Evolutionary conservation across 2,113 vertebrate species (phyloP).

Genomic region (Chroicocephalus ridibundus): DNA sequence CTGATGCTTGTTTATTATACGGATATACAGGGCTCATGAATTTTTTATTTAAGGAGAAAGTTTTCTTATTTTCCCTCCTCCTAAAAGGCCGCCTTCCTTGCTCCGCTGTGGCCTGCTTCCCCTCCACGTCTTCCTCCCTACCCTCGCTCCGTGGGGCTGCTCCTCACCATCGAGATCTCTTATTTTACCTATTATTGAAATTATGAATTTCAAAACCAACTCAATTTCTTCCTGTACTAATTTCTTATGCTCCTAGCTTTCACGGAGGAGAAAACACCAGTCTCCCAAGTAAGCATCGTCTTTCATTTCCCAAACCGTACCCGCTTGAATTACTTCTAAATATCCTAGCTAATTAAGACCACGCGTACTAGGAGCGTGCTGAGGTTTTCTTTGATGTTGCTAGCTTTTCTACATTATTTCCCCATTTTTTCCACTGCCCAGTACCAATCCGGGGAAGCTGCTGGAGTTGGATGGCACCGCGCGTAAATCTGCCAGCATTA

Average conservation of each 20-base stretch:
- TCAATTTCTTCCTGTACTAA: background rate
- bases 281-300: background rate
- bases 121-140: background rate
- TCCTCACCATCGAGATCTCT: background rate
- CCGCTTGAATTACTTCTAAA: background rate
- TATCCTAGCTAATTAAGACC: background rate
- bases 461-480: background rate
- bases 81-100: background rate
- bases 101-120: background rate
- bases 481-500: background rate
- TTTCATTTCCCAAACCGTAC: background rate
- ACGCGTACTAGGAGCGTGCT: fast-evolving
- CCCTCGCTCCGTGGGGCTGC: background rate
- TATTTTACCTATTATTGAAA: background rate
- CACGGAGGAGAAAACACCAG: background rate
- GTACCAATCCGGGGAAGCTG: background rate
- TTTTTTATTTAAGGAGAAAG: background rate
- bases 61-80: background rate
- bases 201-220: background rate
- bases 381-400: background rate
- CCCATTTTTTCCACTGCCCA: background rate
- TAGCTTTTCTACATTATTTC: background rate
- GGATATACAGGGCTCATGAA: background rate
- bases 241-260: background rate
- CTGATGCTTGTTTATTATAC: background rate